phyloP scores from a whole-genome alignment of 2,888 invertebrate species.

The Cristatella mucedo region DNA sequence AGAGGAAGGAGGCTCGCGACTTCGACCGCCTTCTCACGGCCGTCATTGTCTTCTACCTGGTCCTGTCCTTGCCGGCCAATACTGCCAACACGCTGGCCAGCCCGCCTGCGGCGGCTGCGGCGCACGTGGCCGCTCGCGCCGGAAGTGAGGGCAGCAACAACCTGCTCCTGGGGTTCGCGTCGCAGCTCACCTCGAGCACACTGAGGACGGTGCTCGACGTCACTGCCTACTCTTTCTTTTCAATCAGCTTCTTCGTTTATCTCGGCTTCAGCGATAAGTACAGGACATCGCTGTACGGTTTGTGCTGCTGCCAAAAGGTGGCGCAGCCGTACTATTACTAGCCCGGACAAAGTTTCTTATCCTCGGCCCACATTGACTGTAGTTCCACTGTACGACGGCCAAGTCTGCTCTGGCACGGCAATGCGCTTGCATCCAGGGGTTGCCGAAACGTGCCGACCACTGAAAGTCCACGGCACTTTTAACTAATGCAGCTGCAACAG shows the following conservation, averaged over 20 bases:
- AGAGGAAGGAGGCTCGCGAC: constrained; percentile 24
- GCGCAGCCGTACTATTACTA: constrained; percentile 2
- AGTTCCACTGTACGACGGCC: no score
- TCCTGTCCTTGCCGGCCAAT: constrained; percentile 25
- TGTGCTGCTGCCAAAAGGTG: constrained; percentile 18
- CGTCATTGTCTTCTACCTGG: constrained; percentile 22
- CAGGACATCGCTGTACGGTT: constrained; percentile 20
- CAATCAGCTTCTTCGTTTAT: constrained; percentile 27
- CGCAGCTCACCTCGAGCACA: no score
- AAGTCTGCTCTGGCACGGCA: no score
- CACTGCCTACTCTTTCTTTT: constrained; percentile 26
- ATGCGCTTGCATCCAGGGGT: no score
- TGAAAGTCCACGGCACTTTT: no score
- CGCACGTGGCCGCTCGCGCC: no score
- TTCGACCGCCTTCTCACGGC: constrained; percentile 22
- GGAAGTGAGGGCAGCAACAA: constrained; percentile 16
- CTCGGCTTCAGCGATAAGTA: constrained; percentile 26
- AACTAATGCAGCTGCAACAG: no score
- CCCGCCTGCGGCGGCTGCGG: not conserved
- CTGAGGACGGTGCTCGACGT: constrained; percentile 24
- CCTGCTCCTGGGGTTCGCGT: constrained; percentile 16
- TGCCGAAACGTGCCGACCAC: no score
- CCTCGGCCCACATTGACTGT: no score
- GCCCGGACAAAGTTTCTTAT: no score
- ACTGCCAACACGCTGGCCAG: constrained; percentile 14